A percentile compares a stretch with the other conserved stretches of the same genome.
These are phyloP conservation scores for Agrotis segetum DNA, from an alignment of 2,888 invertebrate species.

Conservation along the genomic window DNA sequence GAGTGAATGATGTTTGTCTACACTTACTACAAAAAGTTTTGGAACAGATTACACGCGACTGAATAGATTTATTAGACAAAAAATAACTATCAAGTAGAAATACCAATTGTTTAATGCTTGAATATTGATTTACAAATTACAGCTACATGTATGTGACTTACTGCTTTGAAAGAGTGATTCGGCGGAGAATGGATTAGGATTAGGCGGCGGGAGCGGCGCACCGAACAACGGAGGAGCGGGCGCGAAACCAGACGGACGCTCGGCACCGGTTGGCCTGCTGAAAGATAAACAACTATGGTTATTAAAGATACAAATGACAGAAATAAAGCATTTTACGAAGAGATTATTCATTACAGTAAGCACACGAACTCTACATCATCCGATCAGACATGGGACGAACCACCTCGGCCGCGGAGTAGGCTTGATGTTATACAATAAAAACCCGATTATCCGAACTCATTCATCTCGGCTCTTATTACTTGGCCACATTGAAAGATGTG, in stretches of 20 bases:
- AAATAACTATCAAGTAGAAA: neutral
- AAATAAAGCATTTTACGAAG: neutral
- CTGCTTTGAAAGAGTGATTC: constrained; percentile 97
- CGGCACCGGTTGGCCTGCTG: constrained; percentile 88
- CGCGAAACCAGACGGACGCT: constrained; percentile 90
- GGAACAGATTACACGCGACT: neutral
- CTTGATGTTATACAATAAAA: no score
- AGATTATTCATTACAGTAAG: neutral
- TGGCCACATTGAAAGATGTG: no score
- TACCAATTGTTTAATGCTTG: neutral
- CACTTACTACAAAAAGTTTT: neutral
- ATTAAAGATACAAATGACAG: constrained; percentile 1
- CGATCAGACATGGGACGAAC: neutral
- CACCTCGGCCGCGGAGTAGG: neutral
- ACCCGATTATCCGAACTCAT: no score
- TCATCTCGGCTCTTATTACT: no score
- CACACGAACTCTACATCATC: neutral
- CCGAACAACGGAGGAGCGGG: constrained; percentile 93
- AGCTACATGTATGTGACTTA: constrained; percentile 82
- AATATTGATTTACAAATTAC: no score
- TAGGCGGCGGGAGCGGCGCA: constrained; percentile 92
- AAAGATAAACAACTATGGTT: constrained; percentile 20
- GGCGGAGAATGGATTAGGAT: constrained; percentile 96
- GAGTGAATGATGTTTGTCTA: neutral
- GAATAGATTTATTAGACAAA: constrained; percentile 1